Evolutionary conservation across 2,888 invertebrate genomes (phyloP), one percentile per base, ranked within the genome.

Genomic region (Aricia artaxerxes): DNA sequence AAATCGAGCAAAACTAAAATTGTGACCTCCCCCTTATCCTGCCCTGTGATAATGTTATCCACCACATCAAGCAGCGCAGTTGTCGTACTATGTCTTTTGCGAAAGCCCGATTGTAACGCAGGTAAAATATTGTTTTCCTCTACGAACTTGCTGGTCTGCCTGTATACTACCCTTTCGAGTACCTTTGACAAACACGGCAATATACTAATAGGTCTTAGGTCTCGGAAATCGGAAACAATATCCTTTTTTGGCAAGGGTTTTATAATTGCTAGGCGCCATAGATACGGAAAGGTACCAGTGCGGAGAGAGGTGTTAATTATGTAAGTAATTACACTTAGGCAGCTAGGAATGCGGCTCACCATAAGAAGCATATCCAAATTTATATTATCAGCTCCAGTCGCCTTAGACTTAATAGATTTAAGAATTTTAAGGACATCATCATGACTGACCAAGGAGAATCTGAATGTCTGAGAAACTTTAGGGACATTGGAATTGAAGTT

Each of bases 401-500:
- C 60, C 16, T 60, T 13, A 60, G 60, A 60, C n/a, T 60, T n/a
- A 60, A 60, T 13, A 16, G 60, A 60, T 60, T 60, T 60, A n/a
- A 60, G 60, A 16, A 60, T 16, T 60, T 57, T 57, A 3, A 57
- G 57, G 60, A n/a, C 16, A 16, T 60, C 60, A 4, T 13, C 60
- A 4, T 60, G 4, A 60, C 16, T 60, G 13, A 60, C 5, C 1
- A n/a, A 16, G 13, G 60, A 16, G 16, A 60, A 60, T 3, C 60
- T 60, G 13, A 60, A 16, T 16, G 60, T 60, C 16, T 44, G 60
- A 60, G 16, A 16, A 4, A 60, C n/a, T 16, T 16, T 16, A n/a
- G 16, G n/a, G 7, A 44, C 13, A 16, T 60, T n/a, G 4, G n/a
- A 60, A 60, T 60, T n/a, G n/a, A 60, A 60, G n/a, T 79, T 80